A percentile compares a stretch with the other conserved stretches of the same genome.
Conservation (phyloP, 2,113 vertebrate species). For the Pelobates fuscus region DNA sequence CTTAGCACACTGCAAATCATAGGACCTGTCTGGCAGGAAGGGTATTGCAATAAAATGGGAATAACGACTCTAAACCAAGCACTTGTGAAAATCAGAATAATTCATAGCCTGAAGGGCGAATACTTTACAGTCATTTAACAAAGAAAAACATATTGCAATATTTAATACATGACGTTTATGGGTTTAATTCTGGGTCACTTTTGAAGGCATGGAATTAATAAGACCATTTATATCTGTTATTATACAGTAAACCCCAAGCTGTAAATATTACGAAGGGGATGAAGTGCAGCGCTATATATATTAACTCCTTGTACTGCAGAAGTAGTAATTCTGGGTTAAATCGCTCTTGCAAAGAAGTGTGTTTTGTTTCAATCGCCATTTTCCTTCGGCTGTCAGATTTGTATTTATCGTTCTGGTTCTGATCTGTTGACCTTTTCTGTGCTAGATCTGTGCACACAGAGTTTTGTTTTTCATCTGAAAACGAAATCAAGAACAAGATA, state of each 20-base stretch:
- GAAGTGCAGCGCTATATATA: too few species aligned
- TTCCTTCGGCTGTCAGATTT: too few species aligned
- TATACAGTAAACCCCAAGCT: not conserved
- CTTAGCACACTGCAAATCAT: not conserved
- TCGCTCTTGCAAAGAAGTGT: too few species aligned
- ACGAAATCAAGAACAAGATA: too few species aligned
- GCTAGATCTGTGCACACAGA: too few species aligned
- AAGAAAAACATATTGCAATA: conserved; percentile 18
- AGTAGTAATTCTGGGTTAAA: too few species aligned
- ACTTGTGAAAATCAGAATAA: conserved; percentile 4
- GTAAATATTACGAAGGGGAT: not conserved
- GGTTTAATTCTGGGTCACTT: conserved; percentile 6
- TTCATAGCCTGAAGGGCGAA: not conserved
- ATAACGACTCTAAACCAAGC: not conserved
- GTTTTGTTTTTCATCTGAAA: too few species aligned
- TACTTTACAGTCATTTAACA: not conserved
- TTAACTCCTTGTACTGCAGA: too few species aligned
- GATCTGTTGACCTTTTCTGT: too few species aligned
- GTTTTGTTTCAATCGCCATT: too few species aligned
- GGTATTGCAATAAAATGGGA: not conserved
- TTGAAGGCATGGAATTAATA: not conserved
- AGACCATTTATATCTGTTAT: not conserved
- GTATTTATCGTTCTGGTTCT: too few species aligned
- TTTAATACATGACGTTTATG: conserved; percentile 16
- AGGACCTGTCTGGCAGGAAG: not conserved